Conservation (phyloP, 2,113 vertebrate species). For the mouse (Mus musculus) region GRCm39 chr2:90723501-90724000, state of each 20-base stretch:
- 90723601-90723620: slow-evolving; percentile 69
- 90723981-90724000: neutral
- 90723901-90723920: neutral
- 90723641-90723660: slow-evolving; percentile 75
- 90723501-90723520: slow-evolving; percentile 38
- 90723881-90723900: neutral
- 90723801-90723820: neutral
- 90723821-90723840: neutral
- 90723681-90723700: slow-evolving; percentile 44
- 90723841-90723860: slow-evolving; percentile 33
- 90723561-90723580: slow-evolving; percentile 45
- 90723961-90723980: neutral
- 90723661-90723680: slow-evolving; percentile 76
- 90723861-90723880: neutral
- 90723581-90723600: slow-evolving; percentile 75
- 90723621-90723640: slow-evolving; percentile 73
- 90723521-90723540: slow-evolving; percentile 62
- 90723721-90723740: neutral
- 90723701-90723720: slow-evolving; percentile 43
- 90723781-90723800: slow-evolving; percentile 25
- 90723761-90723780: slow-evolving; percentile 44
- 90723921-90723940: neutral
- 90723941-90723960: neutral
- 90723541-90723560: slow-evolving; percentile 25
- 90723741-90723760: neutral